Percentiles rank a stretch among this genome's conserved stretches.
Conservation (phyloP, 2,888 invertebrate species). For the Cryptosula pallasiana region DNA sequence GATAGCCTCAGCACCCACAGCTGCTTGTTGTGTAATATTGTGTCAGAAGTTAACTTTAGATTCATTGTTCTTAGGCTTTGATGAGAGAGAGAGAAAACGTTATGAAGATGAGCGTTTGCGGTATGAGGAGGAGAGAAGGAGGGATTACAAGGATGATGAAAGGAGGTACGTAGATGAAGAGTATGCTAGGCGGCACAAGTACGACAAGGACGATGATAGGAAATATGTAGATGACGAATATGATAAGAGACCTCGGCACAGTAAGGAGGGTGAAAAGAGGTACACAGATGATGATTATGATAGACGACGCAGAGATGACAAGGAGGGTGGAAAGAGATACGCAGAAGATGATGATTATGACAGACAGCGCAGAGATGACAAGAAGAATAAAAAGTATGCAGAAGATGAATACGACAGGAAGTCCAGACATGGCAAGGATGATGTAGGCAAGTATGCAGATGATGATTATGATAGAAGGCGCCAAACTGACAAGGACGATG, state of each 20-base stretch:
- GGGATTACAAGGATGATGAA: neutral
- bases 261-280: neutral
- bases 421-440: neutral
- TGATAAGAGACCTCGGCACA: no score
- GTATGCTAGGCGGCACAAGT: neutral
- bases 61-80: neutral
- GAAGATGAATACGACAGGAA: no score
- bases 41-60: no score
- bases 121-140: neutral
- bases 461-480: neutral
- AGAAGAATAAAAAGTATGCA: neutral
- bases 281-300: neutral
- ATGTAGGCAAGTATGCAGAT: neutral
- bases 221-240: no score
- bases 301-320: neutral
- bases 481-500: neutral
- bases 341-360: conserved; percentile 7
- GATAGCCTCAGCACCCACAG: no score
- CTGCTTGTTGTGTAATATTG: no score
- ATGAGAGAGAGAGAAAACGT: neutral
- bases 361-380: neutral
- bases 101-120: neutral
- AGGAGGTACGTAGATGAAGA: conserved; percentile 1
- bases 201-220: neutral
- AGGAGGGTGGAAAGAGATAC: neutral